Evolutionary conservation across 2,797 vertebrate species (phyloP).

Genomic region (Dromococcyx pavoninus): DNA sequence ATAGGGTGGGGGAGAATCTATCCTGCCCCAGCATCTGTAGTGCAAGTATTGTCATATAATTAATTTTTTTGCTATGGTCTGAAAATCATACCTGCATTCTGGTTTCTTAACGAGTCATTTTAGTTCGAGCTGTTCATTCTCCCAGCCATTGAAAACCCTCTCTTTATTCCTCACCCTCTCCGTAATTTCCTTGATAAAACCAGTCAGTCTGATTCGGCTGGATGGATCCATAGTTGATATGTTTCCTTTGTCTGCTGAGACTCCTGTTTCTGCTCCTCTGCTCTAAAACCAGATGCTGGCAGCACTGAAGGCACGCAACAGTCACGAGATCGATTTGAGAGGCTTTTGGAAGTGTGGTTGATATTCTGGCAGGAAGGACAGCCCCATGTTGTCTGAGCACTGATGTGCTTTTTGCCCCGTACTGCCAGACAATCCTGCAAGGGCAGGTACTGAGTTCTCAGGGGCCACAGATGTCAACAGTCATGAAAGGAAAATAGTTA

Average conservation of each 20-base stretch:
- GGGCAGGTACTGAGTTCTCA: not conserved
- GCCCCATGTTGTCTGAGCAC: not conserved
- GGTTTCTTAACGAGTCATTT: not conserved
- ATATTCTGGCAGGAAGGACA: not conserved
- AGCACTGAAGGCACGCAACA: not conserved
- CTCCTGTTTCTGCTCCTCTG: not conserved
- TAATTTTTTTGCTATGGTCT: not conserved
- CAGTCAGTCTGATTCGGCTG: not conserved
- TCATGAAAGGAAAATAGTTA: not conserved
- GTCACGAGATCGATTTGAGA: not conserved
- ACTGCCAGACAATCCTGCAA: not conserved
- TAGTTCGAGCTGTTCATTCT: not conserved
- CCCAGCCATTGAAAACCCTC: not conserved
- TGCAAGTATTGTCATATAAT: not conserved
- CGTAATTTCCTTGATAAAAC: not conserved
- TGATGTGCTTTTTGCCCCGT: not conserved
- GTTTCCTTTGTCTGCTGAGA: conserved; percentile 33
- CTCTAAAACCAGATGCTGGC: conserved; percentile 28
- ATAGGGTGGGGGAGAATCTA: not conserved
- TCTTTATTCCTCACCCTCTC: not conserved
- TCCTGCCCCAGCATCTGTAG: not conserved
- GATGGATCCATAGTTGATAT: not conserved
- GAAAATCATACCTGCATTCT: not conserved
- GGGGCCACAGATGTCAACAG: not conserved
- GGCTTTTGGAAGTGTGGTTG: not conserved